These are phyloP conservation scores for Lytechinus pictus DNA, from an alignment of 35 echinoderm and acorn worm species.

Conservation along the genomic window DNA sequence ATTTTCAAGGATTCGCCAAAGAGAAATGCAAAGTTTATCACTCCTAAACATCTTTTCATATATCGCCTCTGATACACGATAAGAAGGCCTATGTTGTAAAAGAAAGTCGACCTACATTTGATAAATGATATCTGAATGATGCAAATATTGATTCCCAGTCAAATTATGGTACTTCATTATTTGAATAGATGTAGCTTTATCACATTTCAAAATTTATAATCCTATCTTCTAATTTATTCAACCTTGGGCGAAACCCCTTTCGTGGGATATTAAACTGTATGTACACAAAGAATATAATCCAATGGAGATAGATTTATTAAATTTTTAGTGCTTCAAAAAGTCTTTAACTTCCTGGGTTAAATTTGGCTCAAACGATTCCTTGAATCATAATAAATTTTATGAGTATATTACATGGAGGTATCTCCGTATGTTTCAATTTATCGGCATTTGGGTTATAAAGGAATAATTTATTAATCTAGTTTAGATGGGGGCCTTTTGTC, in stretches of 20 bases:
- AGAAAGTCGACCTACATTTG: neutral
- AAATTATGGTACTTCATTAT: neutral
- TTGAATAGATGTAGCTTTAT: neutral
- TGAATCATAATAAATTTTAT: neutral
- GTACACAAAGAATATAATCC: too few relatives aligned
- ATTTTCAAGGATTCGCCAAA: neutral
- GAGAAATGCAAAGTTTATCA: neutral
- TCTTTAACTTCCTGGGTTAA: too few relatives aligned
- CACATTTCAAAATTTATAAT: neutral
- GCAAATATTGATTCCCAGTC: neutral
- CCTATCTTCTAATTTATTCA: too few relatives aligned
- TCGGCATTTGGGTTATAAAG: neutral
- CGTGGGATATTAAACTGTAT: too few relatives aligned
- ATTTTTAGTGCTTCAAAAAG: too few relatives aligned
- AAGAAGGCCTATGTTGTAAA: neutral
- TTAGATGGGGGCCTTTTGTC: neutral
- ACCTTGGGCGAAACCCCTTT: too few relatives aligned
- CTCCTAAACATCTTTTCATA: neutral
- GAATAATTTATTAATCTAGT: neutral
- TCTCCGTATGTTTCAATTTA: neutral
- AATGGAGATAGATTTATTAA: too few relatives aligned
- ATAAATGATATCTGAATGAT: neutral
- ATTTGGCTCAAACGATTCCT: neutral
- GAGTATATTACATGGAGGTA: neutral
- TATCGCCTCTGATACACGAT: neutral